Evolutionary conservation across 53 echinoderm and acorn worm genomes (phyloP).

Genomic region (Mesocentrotus franciscanus): DNA sequence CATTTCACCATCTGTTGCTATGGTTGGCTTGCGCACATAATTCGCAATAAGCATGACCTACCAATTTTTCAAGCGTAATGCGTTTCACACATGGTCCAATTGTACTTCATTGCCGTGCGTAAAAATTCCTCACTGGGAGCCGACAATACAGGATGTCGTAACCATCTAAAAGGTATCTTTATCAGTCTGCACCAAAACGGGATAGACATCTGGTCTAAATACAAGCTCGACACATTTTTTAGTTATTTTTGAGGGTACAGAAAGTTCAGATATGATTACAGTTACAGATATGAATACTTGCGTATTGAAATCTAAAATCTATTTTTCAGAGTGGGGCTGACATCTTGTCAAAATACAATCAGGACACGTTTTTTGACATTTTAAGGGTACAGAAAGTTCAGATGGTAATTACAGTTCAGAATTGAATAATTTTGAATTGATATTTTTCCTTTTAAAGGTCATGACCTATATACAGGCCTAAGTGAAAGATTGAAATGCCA

Average conservation of each 20-base stretch:
- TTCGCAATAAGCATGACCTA: constrained; percentile 56
- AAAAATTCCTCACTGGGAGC: constrained; percentile 25
- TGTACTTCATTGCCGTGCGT: constrained; percentile 33
- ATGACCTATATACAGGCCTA: neutral
- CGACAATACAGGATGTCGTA: constrained; percentile 42
- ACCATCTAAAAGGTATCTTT: constrained; percentile 5
- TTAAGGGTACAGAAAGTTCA: constrained; percentile 15
- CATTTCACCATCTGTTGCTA: constrained; percentile 47
- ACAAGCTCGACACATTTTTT: neutral
- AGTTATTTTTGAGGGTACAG: constrained; percentile 12
- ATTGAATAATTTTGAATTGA: neutral
- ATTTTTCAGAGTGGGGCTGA: neutral
- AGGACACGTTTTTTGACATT: neutral
- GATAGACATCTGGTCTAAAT: constrained; percentile 14
- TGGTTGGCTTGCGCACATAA: constrained; percentile 32
- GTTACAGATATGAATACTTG: constrained; percentile 32
- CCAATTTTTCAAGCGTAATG: constrained; percentile 31
- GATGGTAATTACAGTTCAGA: too few species aligned
- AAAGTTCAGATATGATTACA: constrained; percentile 41
- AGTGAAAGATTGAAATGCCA: neutral
- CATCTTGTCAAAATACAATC: constrained; percentile 20
- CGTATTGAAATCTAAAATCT: neutral
- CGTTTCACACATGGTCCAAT: constrained; percentile 34
- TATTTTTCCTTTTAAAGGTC: neutral
- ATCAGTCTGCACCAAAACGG: constrained; percentile 25